Evolutionary conservation across 2,113 vertebrate genomes (phyloP), one percentile per base, ranked within the genome.

Genomic region (Mormyrus iriodes): DNA sequence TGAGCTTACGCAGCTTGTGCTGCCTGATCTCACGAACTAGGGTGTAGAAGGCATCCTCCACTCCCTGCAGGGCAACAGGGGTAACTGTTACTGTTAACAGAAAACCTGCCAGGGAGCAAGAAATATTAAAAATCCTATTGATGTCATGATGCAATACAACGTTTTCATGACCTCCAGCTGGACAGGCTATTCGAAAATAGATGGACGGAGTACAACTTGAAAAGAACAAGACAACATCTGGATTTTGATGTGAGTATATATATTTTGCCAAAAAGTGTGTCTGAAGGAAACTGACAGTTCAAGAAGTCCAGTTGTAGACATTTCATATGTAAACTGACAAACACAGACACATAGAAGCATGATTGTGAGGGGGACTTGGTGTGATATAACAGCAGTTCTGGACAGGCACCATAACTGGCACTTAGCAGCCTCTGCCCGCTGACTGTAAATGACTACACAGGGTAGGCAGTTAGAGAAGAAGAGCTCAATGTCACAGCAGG

Each of bases 41-140:
- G 1, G 98, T 99, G 93, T 99, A 99, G 95, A 99, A 99, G 24
- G 98, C 98, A 2, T 99, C 98, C 92, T 99, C 98, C 79, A 99
- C 98, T 1, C 98, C 98, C 98, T 99, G 94, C 0, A 88, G 91
- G 89, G 86, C 86, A 91, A 90, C 73, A 73, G 61, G n/a, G 8
- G 61, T 27, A 65, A 53, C 24, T 76, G 12, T 27, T 69, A 65
- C 44, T 24, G 48, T 8, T 61, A 27, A 3, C 4, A 49, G 58
- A 49, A 76, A 86, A 85, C 46, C 42, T 48, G 82, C 42, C 46
- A 65, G 73, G 42, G 35, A 39, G 49, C 9, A 79, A 51, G 65
- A 51, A 52, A 85, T n/a, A 84, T 84, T 44, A 27, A 85, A 52
- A 4, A 19, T 24, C 19, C 19, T 10, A 24, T 21, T 46, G 19